Base-by-base conservation (phyloP, 2,113 vertebrate genomes). In the Gymnorhina tibicen region DNA sequence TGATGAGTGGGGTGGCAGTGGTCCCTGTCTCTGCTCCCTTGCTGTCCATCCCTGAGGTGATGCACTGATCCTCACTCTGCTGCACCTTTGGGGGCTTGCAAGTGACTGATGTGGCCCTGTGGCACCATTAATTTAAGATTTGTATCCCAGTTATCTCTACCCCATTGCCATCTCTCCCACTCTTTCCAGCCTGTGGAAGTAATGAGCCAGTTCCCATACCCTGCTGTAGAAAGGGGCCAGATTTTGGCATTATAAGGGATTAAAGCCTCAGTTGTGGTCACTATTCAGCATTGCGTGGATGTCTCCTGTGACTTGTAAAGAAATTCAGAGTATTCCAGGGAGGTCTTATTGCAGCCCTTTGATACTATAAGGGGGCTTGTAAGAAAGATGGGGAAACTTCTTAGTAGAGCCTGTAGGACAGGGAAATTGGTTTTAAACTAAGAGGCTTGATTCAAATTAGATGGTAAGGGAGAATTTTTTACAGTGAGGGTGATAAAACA, bases 181-280 rank as follows among this genome's bases (percentile, higher is more conserved):
- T 9, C 11, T 39, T 41, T 12, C 47, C n/a, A 41, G 37, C n/a
- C 39, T 0, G 0, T 55, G 49, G 52, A 46, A 37, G 5, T 39
- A 37, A 26, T 0, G 1, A 75, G 58, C 30, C 19, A 12, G 63
- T 60, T 64, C 32, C n/a, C 19, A 5, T 16, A 3, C 27, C 39
- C 42, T 59, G 62, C 67, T 68, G 35, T 17, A 20, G 79, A 73
- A 69, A 59, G 30, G 39, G 18, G 27, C 3, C 0, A 7, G 37
- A 11, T 85, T 74, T 74, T 79, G 84, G 37, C 17, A 10, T 39
- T 67, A 1, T 2, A 33, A 58, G 42, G 41, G 44, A 27, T 52
- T 73, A 39, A 68, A 73, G 18, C 28, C 39, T 87, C 47, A 4
- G 0, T 4, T 41, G 28, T 41, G 67, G 42, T 67, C 52, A n/a